Percentiles rank a stretch among this genome's conserved stretches.
Conservation (phyloP, 2,797 vertebrate species). For the Nasua narica region DNA sequence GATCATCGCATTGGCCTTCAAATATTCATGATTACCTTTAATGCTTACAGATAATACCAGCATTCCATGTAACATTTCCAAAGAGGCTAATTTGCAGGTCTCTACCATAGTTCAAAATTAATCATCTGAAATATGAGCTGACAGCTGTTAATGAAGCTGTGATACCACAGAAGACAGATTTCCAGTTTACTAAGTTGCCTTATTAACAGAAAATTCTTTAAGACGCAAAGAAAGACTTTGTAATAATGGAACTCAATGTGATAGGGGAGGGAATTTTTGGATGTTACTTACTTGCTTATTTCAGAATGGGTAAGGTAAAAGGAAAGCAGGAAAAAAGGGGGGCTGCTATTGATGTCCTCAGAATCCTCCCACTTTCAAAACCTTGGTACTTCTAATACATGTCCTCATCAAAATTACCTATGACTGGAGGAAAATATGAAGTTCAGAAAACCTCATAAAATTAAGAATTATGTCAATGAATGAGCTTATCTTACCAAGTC, state of each 20-base stretch:
- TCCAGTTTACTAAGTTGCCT: neutral
- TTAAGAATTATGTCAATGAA: neutral
- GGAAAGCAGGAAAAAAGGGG: too few relatives aligned
- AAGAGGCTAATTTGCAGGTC: neutral
- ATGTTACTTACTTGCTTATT: neutral
- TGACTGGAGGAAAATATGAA: neutral
- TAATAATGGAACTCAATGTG: rapidly evolving
- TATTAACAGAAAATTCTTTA: neutral
- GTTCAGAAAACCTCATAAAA: neutral
- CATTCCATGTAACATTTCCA: neutral
- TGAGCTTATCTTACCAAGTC: neutral
- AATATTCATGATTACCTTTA: neutral
- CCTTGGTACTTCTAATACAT: rapidly evolving
- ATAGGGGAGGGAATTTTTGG: rapidly evolving
- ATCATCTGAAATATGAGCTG: neutral
- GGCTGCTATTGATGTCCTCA: rapidly evolving
- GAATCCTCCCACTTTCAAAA: neutral
- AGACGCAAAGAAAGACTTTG: neutral
- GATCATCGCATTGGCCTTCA: neutral
- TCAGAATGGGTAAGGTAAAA: rapidly evolving
- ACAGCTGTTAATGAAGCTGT: neutral
- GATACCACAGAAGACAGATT: neutral
- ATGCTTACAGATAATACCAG: neutral
- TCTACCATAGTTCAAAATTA: neutral
- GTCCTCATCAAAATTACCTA: neutral